Evolutionary conservation across 2,113 vertebrate species (phyloP).

Genomic region (Cephalopholis sonnerati): DNA sequence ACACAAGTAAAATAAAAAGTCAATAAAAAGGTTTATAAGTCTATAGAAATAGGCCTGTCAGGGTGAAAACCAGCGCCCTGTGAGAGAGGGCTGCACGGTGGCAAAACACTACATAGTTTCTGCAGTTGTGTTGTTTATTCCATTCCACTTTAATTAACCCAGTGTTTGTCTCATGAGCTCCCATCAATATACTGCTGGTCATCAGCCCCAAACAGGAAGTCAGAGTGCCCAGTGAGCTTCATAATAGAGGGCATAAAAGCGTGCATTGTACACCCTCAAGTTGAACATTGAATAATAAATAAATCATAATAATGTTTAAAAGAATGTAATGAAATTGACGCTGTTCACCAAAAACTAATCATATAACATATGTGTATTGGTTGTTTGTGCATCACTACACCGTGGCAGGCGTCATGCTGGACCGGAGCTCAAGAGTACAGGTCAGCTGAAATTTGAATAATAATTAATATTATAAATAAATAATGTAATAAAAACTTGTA

Average conservation of each 20-base stretch:
- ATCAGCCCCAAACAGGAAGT: neutral
- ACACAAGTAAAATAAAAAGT: neutral
- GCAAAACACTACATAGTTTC: neutral
- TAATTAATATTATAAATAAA: too few relatives aligned
- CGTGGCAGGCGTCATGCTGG: too few relatives aligned
- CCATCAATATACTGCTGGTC: neutral
- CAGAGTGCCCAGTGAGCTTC: neutral
- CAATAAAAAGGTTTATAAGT: conserved; percentile 10
- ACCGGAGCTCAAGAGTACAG: too few relatives aligned
- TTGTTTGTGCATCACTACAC: too few relatives aligned
- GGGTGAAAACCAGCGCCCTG: neutral
- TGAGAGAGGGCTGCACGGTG: neutral
- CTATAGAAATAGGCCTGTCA: neutral
- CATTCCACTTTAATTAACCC: neutral
- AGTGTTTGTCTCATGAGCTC: neutral
- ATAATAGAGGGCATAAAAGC: neutral
- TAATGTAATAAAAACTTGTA: too few relatives aligned
- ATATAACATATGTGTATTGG: too few relatives aligned
- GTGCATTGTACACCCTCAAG: too few relatives aligned
- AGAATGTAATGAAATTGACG: too few relatives aligned
- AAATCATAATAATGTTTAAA: too few relatives aligned
- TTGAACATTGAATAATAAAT: too few relatives aligned
- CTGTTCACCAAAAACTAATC: too few relatives aligned
- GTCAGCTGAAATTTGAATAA: too few relatives aligned
- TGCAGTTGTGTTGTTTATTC: neutral